phyloP scores from a whole-genome alignment of 2,113 vertebrate genomes.

The Leptocoma aspasia region DNA sequence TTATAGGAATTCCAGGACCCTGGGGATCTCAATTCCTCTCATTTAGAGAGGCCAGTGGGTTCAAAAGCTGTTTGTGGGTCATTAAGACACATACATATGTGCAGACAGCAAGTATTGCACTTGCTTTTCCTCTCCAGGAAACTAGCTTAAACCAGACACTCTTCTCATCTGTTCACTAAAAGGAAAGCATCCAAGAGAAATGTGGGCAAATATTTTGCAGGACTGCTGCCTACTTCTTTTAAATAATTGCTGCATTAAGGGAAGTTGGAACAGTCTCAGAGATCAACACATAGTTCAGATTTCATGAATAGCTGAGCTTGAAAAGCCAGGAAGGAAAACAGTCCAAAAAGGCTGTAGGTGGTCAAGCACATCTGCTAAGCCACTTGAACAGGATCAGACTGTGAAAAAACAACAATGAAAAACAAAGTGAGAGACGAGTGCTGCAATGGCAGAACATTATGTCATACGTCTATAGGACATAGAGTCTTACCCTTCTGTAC shows the following conservation, averaged over 20 bases:
- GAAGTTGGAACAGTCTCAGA: slow-evolving; percentile 27
- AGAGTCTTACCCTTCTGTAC: not conserved
- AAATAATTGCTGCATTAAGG: slow-evolving; percentile 29
- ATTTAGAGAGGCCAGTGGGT: not conserved
- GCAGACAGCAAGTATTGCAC: not conserved
- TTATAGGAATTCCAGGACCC: not conserved
- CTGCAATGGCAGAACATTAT: not conserved
- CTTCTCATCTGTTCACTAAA: not conserved
- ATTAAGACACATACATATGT: not conserved
- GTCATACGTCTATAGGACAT: no score
- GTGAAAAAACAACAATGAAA: not conserved
- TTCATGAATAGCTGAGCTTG: slow-evolving; percentile 36
- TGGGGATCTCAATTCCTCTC: not conserved
- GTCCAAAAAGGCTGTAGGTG: slow-evolving; percentile 43
- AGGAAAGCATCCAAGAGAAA: slow-evolving; percentile 28
- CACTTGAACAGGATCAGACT: not conserved
- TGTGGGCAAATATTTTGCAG: slow-evolving; percentile 25
- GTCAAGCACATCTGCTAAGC: slow-evolving; percentile 55
- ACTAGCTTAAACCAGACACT: not conserved
- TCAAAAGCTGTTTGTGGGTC: not conserved
- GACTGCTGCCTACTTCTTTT: slow-evolving; percentile 19
- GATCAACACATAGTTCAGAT: slow-evolving; percentile 49
- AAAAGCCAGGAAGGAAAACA: slow-evolving; percentile 39
- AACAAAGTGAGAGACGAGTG: not conserved
- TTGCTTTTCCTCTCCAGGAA: not conserved